Percentiles rank a stretch among this genome's conserved stretches.
These are phyloP conservation scores for Poecile atricapillus DNA, from an alignment of 2,113 vertebrate species.

Conservation along the genomic window DNA sequence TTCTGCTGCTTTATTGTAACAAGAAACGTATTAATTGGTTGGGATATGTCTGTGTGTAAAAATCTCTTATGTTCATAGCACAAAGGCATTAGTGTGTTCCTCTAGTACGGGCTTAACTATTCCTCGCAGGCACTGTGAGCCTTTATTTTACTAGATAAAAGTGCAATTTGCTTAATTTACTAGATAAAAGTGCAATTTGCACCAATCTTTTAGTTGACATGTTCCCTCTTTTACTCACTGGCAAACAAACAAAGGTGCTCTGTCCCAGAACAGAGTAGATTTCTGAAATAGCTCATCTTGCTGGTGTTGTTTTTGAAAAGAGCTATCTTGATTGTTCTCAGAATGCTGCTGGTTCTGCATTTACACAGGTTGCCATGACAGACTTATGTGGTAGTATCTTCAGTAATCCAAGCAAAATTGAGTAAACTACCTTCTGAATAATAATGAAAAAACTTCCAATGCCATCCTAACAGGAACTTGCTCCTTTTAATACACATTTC, in stretches of 20 bases:
- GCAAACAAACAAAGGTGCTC: not conserved
- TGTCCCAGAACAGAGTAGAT: not conserved
- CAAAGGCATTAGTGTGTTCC: not conserved
- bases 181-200: not conserved
- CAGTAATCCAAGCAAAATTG: not conserved
- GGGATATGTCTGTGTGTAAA: not conserved
- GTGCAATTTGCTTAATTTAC: not conserved
- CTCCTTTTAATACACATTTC: not conserved
- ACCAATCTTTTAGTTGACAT: not conserved
- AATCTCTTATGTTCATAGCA: not conserved
- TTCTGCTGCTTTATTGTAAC: not conserved
- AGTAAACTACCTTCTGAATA: not conserved
- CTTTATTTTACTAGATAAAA: constrained; percentile 2
- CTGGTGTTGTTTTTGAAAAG: not conserved
- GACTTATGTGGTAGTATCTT: not conserved
- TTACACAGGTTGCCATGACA: not conserved
- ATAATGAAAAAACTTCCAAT: not conserved
- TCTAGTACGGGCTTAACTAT: not conserved
- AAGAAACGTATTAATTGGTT: not conserved
- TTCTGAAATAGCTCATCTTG: not conserved
- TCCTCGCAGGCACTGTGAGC: not conserved
- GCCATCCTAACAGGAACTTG: not conserved
- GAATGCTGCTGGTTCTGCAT: not conserved
- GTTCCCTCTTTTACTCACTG: not conserved
- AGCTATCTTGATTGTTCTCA: not conserved